These are phyloP conservation scores for Pristionchus entomophagus DNA, from an alignment of 2,888 invertebrate genomes.

Conservation along the genomic window DNA sequence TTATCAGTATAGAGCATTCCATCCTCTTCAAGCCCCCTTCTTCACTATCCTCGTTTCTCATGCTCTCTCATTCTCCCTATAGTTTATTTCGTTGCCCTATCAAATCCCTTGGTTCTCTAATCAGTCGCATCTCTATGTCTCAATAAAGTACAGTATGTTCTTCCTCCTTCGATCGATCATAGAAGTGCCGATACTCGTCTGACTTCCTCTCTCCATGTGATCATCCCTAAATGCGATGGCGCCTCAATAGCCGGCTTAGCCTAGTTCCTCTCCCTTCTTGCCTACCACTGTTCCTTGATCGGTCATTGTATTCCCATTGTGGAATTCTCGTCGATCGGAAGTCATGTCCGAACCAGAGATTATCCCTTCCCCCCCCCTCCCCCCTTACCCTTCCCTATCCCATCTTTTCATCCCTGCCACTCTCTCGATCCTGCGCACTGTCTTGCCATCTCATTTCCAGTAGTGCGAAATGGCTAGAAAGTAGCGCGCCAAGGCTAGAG, in stretches of 20 bases:
- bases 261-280: not conserved
- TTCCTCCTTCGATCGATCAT: not conserved
- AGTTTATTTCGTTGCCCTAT: not conserved
- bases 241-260: not conserved
- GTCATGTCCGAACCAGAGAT: not conserved
- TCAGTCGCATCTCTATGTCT: not conserved
- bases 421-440: not conserved
- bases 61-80: not conserved
- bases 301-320: no score
- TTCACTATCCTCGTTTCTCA: not conserved
- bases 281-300: no score
- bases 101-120: not conserved
- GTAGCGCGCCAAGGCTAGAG: not conserved
- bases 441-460: not conserved
- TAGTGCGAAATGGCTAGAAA: not conserved
- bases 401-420: not conserved
- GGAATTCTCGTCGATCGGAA: slow-evolving; percentile 10
- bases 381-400: not conserved
- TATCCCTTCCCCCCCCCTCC: not conserved
- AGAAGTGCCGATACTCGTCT: not conserved
- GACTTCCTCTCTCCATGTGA: no score
- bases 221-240: not conserved
- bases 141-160: not conserved
- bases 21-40: not conserved
- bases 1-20: slow-evolving; percentile 3